Percentiles rank a stretch among this genome's conserved stretches.
Conservation (phyloP, 1,140 invertebrate species). For the Chionoecetes opilio region DNA sequence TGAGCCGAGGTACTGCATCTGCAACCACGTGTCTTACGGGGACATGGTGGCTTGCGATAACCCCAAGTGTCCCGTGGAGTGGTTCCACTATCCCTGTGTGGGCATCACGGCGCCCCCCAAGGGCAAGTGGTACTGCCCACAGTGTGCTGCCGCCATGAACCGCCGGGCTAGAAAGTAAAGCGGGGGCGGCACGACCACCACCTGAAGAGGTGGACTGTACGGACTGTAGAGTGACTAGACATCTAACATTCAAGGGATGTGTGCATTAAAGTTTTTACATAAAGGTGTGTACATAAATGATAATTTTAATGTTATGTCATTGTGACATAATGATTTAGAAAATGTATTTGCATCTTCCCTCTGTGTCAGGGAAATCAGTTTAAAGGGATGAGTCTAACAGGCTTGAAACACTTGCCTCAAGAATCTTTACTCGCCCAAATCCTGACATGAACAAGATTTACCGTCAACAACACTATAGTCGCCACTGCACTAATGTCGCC, state of each 20-base stretch:
- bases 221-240: not conserved
- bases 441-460: no score
- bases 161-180: slow-evolving; percentile 85
- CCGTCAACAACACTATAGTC: no score
- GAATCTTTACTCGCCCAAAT: no score
- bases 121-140: slow-evolving; percentile 99
- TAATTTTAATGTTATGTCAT: not conserved
- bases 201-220: no score
- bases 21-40: slow-evolving; percentile 99
- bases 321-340: no score
- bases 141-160: slow-evolving; percentile 96
- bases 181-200: not conserved
- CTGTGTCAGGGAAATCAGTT: no score
- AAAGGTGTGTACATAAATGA: not conserved
- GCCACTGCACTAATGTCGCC: no score
- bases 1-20: slow-evolving; percentile 98
- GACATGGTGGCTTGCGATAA: slow-evolving; percentile 99
- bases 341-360: no score
- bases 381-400: no score
- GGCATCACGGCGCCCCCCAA: slow-evolving; percentile 97
- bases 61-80: slow-evolving; percentile 96
- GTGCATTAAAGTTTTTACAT: not conserved
- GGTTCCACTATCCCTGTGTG: slow-evolving; percentile 99
- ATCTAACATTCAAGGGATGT: not conserved
- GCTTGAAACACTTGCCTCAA: no score